phyloP scores from a whole-genome alignment of 2,113 vertebrate genomes.

The Psittacula cyanocephala region DNA sequence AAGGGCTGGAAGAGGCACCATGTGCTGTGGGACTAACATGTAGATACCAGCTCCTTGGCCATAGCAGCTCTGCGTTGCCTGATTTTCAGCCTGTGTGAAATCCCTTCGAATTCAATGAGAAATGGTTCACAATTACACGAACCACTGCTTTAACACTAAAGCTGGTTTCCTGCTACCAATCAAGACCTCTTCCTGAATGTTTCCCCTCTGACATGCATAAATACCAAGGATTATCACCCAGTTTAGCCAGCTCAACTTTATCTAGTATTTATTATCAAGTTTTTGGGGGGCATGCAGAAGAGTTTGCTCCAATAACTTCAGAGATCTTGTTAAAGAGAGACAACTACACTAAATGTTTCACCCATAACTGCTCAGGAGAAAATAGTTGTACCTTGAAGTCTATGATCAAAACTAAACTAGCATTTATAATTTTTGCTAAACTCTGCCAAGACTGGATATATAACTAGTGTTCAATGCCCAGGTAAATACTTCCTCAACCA shows the following conservation, averaged over 20 bases:
- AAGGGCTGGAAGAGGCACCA: not conserved
- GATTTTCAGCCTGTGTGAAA: not conserved
- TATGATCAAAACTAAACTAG: not conserved
- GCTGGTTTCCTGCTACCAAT: not conserved
- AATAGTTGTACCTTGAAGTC: not conserved
- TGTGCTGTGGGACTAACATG: not conserved
- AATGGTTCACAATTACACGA: not conserved
- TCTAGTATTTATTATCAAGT: fast-evolving
- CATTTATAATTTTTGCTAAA: not conserved
- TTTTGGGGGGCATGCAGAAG: not conserved
- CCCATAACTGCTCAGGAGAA: not conserved
- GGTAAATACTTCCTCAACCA: not conserved
- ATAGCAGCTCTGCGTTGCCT: not conserved
- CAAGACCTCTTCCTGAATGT: not conserved
- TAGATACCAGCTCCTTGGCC: not conserved
- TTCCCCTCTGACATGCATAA: not conserved
- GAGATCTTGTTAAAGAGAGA: not conserved
- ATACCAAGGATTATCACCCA: not conserved
- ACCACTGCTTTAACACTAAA: not conserved
- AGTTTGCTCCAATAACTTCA: not conserved
- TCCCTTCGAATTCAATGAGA: not conserved
- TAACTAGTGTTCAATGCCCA: not conserved
- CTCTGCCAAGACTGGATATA: not conserved
- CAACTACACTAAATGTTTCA: not conserved
- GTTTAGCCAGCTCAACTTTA: not conserved